Base-by-base conservation (phyloP, 2,888 invertebrate genomes). In the Acanthoscelides obtectus region DNA sequence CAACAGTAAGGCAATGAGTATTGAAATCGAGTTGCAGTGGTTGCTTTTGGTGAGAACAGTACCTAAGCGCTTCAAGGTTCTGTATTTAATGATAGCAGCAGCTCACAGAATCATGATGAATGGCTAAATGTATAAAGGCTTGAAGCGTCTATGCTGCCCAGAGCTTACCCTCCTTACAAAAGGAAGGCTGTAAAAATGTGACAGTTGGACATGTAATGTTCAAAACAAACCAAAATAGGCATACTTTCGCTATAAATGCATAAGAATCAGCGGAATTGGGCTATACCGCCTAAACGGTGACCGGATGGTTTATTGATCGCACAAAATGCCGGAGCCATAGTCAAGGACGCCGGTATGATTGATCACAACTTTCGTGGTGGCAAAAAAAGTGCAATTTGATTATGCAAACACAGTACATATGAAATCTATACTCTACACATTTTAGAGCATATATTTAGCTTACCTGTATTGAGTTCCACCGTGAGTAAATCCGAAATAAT, bases 401-500 rank as follows among this genome's bases (percentile, higher is more conserved):
- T 25, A 5, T 17, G 1, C 45, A 45, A 17, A 4, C 45, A 45
- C n/a, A 21, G 66, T 22, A 63, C 8, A 63, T 19, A 12, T 63
- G 1, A 20, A 66, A 66, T 66, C 20, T 22, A 66, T 21, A 20
- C 1, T 66, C 12, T 66, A 6, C 20, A 21, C 1, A 66, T 66
- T 17, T 1, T 66, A 2, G 25, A 70, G 66, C 20, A 1, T 8
- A 22, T 67, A 73, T 75, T 77, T 76, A 79, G 88, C 92, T 90
- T 88, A 94, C 93, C 93, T 94, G 86, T 95, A 95, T 89, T 96
- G 96, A 83, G 95, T 94, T 86, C 95, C 95, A 84, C 95, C 94
- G 87, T 96, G 95, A 83, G 95, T 94, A 90, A 96, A 96, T 85
- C 95, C 95, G 87, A 95, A 95, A 90, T 96, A 96, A 90, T 96